A percentile compares a stretch with the other conserved stretches of the same genome.
Conservation (phyloP, 2,797 vertebrate species). For the Cirrhinus molitorella region DNA sequence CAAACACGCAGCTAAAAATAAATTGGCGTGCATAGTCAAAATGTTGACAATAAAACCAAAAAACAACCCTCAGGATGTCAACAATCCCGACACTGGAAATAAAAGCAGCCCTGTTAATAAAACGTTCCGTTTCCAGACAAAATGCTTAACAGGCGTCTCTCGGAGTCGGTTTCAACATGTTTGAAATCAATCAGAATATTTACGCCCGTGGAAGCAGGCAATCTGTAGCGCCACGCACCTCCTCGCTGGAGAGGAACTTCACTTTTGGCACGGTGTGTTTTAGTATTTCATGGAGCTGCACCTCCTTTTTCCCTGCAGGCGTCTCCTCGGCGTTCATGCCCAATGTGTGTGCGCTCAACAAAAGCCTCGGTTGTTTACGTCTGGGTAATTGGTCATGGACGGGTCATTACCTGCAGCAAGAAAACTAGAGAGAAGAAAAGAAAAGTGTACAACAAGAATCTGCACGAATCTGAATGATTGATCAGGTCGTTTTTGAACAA, state of each 20-base stretch:
- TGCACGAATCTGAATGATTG: neutral
- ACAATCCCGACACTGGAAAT: neutral
- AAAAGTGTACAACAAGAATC: constrained; percentile 9
- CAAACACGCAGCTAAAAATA: constrained; percentile 26
- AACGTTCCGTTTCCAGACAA: constrained; percentile 36
- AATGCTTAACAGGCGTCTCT: constrained; percentile 31
- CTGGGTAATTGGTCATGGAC: constrained; percentile 24
- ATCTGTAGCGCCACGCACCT: constrained; percentile 47
- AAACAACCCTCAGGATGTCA: constrained; percentile 8
- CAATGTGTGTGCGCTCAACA: constrained; percentile 22
- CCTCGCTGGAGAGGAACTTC: constrained; percentile 49
- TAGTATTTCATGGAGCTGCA: constrained; percentile 28
- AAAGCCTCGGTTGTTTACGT: constrained; percentile 28
- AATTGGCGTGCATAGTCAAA: constrained; percentile 21
- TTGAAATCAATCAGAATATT: constrained; percentile 59
- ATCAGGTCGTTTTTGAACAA: no score
- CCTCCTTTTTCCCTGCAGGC: constrained; percentile 24
- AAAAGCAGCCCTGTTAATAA: constrained; percentile 11
- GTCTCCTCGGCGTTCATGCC: neutral
- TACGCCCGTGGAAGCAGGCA: constrained; percentile 46
- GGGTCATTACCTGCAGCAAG: constrained; percentile 25
- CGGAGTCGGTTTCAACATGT: constrained; percentile 18
- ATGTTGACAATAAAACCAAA: constrained; percentile 11
- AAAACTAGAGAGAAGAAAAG: neutral
- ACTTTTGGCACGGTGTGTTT: constrained; percentile 38